These are phyloP conservation scores for Stigmatopora argus DNA, from an alignment of 2,113 vertebrate genomes.

Conservation along the genomic window DNA sequence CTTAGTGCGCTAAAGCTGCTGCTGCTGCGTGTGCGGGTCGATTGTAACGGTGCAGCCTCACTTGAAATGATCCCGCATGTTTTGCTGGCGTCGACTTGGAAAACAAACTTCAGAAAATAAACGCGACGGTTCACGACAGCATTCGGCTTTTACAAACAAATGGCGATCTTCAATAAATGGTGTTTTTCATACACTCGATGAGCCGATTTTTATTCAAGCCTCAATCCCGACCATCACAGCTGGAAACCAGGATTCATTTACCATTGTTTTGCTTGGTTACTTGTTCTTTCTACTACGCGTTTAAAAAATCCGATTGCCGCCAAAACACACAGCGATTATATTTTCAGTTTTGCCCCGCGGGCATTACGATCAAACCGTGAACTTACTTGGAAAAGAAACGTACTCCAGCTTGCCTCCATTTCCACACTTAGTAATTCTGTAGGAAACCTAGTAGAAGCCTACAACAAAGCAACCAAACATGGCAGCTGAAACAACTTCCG, in stretches of 20 bases:
- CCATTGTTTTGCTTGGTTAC: constrained; percentile 72
- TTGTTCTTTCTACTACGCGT: constrained; percentile 54
- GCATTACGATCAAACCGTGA: constrained; percentile 15
- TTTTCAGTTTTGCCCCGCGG: constrained; percentile 10
- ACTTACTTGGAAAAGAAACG: constrained; percentile 87
- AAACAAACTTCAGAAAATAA: constrained; percentile 49
- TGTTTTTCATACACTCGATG: constrained; percentile 20
- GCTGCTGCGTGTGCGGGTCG: constrained; percentile 34
- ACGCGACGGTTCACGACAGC: constrained; percentile 20
- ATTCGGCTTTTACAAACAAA: not conserved
- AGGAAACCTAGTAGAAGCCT: constrained; percentile 79
- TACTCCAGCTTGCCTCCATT: constrained; percentile 89
- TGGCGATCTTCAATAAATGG: constrained; percentile 6
- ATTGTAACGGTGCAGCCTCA: constrained; percentile 63
- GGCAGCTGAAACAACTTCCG: constrained; percentile 87
- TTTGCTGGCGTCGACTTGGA: constrained; percentile 49
- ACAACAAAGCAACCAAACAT: constrained; percentile 91
- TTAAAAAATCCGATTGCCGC: constrained; percentile 42
- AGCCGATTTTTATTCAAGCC: constrained; percentile 60
- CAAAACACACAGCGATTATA: constrained; percentile 1
- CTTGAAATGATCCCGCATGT: constrained; percentile 59
- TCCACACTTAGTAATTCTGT: constrained; percentile 76
- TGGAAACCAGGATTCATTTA: constrained; percentile 74
- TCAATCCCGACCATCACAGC: constrained; percentile 74
- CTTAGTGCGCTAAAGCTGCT: not conserved